Evolutionary conservation across 2,113 vertebrate genomes (phyloP).

Genomic region (Sisor rabdophorus): DNA sequence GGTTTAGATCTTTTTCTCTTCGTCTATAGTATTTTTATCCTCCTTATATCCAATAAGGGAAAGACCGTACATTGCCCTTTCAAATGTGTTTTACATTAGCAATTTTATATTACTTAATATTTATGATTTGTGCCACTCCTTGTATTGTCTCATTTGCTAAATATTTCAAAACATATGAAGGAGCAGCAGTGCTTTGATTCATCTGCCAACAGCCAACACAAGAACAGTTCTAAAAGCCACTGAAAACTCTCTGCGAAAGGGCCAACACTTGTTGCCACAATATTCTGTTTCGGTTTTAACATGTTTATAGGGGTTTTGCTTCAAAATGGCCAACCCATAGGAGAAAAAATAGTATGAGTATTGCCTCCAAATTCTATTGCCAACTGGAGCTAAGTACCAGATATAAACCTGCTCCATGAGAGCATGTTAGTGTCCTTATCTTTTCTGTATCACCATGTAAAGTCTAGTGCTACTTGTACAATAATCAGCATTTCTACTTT

Average conservation of each 20-base stretch:
- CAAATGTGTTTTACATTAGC: conserved; percentile 69
- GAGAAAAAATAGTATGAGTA: conserved; percentile 44
- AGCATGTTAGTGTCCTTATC: neutral
- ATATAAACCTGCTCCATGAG: conserved; percentile 13
- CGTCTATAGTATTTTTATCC: conserved; percentile 39
- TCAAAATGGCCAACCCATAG: conserved; percentile 41
- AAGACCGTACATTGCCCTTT: conserved; percentile 40
- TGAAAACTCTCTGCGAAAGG: conserved; percentile 63
- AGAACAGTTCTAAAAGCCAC: conserved; percentile 64
- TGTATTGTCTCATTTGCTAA: conserved; percentile 74
- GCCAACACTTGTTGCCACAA: conserved; percentile 61
- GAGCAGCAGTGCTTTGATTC: conserved; percentile 69
- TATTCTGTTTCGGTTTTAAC: conserved; percentile 46
- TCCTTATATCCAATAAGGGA: conserved; percentile 42
- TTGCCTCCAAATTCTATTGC: conserved; percentile 31
- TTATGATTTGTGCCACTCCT: conserved; percentile 75
- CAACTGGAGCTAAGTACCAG: neutral
- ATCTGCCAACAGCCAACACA: conserved; percentile 67
- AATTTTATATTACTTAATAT: conserved; percentile 71
- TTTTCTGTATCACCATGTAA: neutral
- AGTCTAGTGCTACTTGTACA: neutral
- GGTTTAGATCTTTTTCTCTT: conserved; percentile 48
- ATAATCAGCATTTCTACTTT: neutral
- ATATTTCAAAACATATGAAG: conserved; percentile 73
- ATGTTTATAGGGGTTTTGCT: conserved; percentile 29